Conservation (phyloP, 2,113 vertebrate genomes). For the Paralichthys olivaceus region DNA sequence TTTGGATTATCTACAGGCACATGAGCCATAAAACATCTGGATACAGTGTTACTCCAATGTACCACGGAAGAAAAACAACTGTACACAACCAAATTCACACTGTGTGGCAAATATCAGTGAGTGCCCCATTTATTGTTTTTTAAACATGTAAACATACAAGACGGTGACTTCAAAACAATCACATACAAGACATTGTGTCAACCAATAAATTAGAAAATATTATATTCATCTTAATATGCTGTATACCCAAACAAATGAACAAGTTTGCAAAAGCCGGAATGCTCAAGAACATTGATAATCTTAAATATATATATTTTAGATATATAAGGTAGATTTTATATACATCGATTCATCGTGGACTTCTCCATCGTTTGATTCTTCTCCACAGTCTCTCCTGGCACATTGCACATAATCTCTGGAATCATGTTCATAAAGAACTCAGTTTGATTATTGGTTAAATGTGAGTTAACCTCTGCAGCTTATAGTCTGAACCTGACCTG, state of each 20-base stretch:
- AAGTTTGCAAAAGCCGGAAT: slow-evolving; percentile 82
- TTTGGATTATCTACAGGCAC: too few species aligned
- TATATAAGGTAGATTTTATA: slow-evolving; percentile 66
- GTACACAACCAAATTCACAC: slow-evolving; percentile 9
- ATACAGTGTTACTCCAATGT: not conserved
- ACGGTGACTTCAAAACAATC: slow-evolving; percentile 81
- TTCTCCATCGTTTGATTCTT: slow-evolving; percentile 36
- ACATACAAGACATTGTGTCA: slow-evolving; percentile 77
- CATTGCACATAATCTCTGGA: slow-evolving; percentile 76
- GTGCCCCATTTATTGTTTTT: slow-evolving; percentile 78
- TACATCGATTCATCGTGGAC: slow-evolving; percentile 70
- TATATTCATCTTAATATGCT: slow-evolving; percentile 60
- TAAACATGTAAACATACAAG: slow-evolving; percentile 84
- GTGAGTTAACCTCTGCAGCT: slow-evolving; percentile 34
- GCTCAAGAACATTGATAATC: slow-evolving; percentile 80
- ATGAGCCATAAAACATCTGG: too few species aligned
- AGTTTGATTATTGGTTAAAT: slow-evolving; percentile 26
- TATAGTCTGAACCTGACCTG: slow-evolving; percentile 28
- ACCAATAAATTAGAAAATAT: slow-evolving; percentile 75
- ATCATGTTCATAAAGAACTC: slow-evolving; percentile 24
- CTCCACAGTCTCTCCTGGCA: slow-evolving; percentile 70
- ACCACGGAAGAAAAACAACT: not conserved
- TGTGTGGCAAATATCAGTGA: slow-evolving; percentile 63
- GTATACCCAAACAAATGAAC: slow-evolving; percentile 74
- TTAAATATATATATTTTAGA: slow-evolving; percentile 79